Base-by-base conservation (phyloP, 2,888 invertebrate genomes). In the Tenthredo amoena region DNA sequence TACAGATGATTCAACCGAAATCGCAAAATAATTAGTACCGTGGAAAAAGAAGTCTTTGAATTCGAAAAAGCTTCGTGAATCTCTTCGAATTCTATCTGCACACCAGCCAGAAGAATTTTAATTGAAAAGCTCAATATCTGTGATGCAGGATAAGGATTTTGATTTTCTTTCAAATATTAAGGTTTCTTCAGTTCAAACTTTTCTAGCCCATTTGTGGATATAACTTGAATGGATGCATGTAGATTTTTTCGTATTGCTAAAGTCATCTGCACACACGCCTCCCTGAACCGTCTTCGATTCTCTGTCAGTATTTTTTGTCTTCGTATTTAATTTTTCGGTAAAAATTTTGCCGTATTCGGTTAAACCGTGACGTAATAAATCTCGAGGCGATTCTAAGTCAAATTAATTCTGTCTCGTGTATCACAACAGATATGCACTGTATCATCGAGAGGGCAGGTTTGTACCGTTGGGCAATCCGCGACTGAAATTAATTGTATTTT, bases 341-440 rank as follows among this genome's bases (percentile, higher is more conserved):
- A 18, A 50, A 18, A 55, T 62, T 37, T 37, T 21, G 1, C 15
- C 62, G 40, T 37, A 40, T 81, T 40, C 26, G 21, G 37, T 40
- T 21, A 58, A 58, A 58, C 37, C 79, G 37, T 37, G n/a, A 58
- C 58, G 58, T 62, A 34, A 79, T 79, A 58, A 58, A 34, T 79
- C 79, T 79, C n/a, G 26, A 40, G 26, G 31, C 50, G 31, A 50
- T 76, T 50, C 10, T 50, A 34, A 81, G 79, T 81, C 40, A 37
- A 62, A 81, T 81, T 81, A 81, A 81, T 81, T 37, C 62, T 40
- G 21, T 81, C 62, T 26, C 62, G 40, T 81, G 62, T 40, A 62
- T 81, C 58, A 62, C 77, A 12, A 34, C 34, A 50, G 31, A 77
- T 81, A 37, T 6, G n/a, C 58, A 34, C 77, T 55, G 31, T 34